These are phyloP conservation scores for Embidobia sp. DNA, from an alignment of 2,888 invertebrate genomes.

Conservation along the genomic window DNA sequence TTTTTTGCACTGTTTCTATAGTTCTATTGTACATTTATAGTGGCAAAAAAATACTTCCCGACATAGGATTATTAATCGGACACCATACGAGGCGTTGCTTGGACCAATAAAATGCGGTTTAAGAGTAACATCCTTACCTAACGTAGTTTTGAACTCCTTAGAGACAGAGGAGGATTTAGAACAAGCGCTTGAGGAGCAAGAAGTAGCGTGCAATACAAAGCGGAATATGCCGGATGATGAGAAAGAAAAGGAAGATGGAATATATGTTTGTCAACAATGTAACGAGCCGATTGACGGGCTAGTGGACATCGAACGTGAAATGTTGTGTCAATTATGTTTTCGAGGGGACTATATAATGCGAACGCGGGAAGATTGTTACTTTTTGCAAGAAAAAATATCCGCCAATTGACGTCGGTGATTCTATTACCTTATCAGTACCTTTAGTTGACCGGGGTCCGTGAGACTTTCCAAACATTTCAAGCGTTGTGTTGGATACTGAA, in stretches of 20 bases:
- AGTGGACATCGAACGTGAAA: background rate
- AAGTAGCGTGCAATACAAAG: too few relatives aligned
- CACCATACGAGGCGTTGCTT: background rate
- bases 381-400: too few relatives aligned
- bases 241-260: too few relatives aligned
- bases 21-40: too few relatives aligned
- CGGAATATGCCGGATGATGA: too few relatives aligned
- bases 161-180: conserved; percentile 15
- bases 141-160: background rate
- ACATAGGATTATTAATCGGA: background rate
- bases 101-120: conserved; percentile 1
- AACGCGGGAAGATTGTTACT: background rate
- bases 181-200: background rate
- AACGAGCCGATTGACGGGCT: background rate
- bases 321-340: background rate
- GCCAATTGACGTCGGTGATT: too few relatives aligned
- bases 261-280: background rate
- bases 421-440: too few relatives aligned
- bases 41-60: background rate
- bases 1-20: too few relatives aligned
- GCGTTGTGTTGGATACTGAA: too few relatives aligned
- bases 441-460: too few relatives aligned
- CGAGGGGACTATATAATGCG: background rate
- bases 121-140: background rate
- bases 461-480: too few relatives aligned